These are phyloP conservation scores for Catharus bicknelli DNA, from an alignment of 2,113 vertebrate species.

Conservation along the genomic window DNA sequence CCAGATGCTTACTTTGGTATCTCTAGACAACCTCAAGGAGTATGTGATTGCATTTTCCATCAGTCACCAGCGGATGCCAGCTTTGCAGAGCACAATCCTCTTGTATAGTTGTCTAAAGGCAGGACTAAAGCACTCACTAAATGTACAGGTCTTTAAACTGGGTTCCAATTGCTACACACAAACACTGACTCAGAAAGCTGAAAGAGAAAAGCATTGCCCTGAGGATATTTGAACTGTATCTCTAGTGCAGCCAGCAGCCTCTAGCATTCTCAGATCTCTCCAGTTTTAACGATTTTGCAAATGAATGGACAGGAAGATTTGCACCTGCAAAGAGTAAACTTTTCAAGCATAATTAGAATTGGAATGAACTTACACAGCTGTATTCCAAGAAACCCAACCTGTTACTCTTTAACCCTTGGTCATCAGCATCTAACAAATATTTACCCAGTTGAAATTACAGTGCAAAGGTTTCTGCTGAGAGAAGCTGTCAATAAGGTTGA, in stretches of 20 bases:
- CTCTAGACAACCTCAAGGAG: neutral
- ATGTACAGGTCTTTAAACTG: neutral
- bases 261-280: neutral
- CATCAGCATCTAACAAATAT: conserved; percentile 54
- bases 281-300: neutral
- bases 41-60: neutral
- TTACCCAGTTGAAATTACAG: conserved; percentile 44
- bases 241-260: neutral
- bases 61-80: neutral
- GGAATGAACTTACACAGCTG: neutral
- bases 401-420: conserved; percentile 65
- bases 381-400: neutral
- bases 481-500: neutral
- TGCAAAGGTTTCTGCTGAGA: conserved; percentile 66
- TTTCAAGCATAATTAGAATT: neutral
- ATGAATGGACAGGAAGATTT: neutral
- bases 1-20: neutral
- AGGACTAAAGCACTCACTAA: neutral
- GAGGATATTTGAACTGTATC: neutral
- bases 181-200: neutral
- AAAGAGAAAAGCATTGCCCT: neutral
- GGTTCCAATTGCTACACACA: neutral
- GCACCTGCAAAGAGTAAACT: neutral
- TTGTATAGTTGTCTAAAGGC: neutral
- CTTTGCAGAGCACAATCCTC: neutral